Evolutionary conservation across 2,113 vertebrate species (phyloP).

Genomic region (Lepus timidus): DNA sequence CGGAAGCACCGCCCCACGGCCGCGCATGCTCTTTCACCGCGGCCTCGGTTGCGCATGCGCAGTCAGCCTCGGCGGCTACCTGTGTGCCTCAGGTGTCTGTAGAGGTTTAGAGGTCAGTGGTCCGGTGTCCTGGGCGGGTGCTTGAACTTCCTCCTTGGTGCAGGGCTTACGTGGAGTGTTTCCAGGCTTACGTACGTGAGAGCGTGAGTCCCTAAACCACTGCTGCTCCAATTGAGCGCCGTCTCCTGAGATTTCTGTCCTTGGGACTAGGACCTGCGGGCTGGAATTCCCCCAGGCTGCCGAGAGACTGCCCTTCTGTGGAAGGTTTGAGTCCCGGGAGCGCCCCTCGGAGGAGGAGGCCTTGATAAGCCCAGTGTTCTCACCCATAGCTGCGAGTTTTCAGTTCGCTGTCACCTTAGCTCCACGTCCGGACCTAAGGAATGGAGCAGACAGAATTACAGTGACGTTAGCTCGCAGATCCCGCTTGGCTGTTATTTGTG

Average conservation of each 20-base stretch:
- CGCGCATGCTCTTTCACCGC: not conserved
- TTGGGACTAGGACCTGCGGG: too few relatives aligned
- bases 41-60: accelerated
- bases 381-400: accelerated
- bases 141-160: accelerated
- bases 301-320: too few relatives aligned
- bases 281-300: not conserved
- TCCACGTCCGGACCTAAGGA: not conserved
- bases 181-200: not conserved
- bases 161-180: not conserved
- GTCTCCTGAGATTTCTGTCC: not conserved
- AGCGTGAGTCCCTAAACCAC: accelerated
- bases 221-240: not conserved
- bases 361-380: too few relatives aligned
- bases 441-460: not conserved
- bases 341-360: not conserved
- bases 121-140: accelerated
- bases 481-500: not conserved
- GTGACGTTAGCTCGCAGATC: not conserved
- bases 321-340: not conserved
- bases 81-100: accelerated
- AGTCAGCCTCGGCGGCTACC: too few relatives aligned
- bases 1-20: accelerated
- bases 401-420: too few relatives aligned
- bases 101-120: accelerated